These are phyloP conservation scores for Agonum fuliginosum DNA, from an alignment of 2,888 invertebrate genomes.

Conservation along the genomic window DNA sequence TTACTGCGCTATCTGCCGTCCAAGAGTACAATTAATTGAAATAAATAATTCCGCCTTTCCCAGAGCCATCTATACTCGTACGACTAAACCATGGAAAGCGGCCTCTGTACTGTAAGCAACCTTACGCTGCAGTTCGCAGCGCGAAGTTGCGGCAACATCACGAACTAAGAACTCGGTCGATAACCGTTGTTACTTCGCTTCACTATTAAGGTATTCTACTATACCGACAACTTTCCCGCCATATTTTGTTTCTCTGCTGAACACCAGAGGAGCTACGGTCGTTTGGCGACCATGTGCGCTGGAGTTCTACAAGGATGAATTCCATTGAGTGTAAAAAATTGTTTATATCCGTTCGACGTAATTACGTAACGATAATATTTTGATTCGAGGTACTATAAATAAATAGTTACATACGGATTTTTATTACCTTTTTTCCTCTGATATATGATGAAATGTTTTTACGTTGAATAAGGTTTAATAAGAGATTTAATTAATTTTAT, in stretches of 20 bases:
- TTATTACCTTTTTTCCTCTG: neutral
- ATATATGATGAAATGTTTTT: conserved; percentile 7
- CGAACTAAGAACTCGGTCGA: neutral
- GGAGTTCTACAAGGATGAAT: conserved; percentile 21
- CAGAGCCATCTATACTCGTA: neutral
- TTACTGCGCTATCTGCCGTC: too few species aligned
- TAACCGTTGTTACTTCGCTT: neutral
- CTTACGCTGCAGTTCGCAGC: neutral
- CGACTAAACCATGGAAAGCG: neutral
- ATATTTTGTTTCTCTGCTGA: neutral
- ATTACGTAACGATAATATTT: neutral
- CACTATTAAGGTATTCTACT: neutral
- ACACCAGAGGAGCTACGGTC: neutral
- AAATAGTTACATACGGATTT: conserved; percentile 27
- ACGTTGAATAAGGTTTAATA: neutral
- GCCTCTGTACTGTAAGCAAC: neutral
- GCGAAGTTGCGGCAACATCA: neutral
- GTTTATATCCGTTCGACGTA: conserved; percentile 9
- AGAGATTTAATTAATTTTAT: neutral
- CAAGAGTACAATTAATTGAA: too few species aligned
- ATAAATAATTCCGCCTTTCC: too few species aligned
- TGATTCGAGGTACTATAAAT: neutral
- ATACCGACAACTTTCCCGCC: neutral
- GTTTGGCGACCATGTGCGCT: too few species aligned
- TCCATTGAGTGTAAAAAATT: neutral